Conservation (phyloP, 2,888 invertebrate genomes). For the Ptychoptera albimana region DNA sequence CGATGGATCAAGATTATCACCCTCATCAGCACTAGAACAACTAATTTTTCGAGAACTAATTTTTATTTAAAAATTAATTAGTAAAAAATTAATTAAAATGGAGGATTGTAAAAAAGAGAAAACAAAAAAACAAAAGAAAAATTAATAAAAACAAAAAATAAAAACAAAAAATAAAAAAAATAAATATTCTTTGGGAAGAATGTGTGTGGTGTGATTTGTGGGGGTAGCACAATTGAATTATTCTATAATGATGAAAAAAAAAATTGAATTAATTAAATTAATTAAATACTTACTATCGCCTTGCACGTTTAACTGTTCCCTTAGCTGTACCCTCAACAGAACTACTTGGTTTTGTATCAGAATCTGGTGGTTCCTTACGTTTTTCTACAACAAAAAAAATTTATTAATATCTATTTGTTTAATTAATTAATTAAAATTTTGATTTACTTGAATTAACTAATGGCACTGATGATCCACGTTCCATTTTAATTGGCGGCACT, state of each 20-base stretch:
- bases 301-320: slow-evolving; percentile 45
- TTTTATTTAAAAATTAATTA: no score
- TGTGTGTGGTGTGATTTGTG: slow-evolving; percentile 9
- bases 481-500: slow-evolving; percentile 28
- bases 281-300: slow-evolving; percentile 65
- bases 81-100: slow-evolving; percentile 3
- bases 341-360: slow-evolving; percentile 29
- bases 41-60: slow-evolving; percentile 19
- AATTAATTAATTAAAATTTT: slow-evolving; percentile 1
- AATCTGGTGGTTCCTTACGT: slow-evolving; percentile 71
- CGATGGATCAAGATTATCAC: slow-evolving; percentile 63
- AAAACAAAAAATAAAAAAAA: no score
- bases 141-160: slow-evolving; percentile 4
- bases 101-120: slow-evolving; percentile 1
- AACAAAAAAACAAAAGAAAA: slow-evolving; percentile 3
- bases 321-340: slow-evolving; percentile 29
- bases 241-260: no score
- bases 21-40: slow-evolving; percentile 63
- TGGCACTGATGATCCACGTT: slow-evolving; percentile 23
- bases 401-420: slow-evolving; percentile 9
- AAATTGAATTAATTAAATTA: no score
- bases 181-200: slow-evolving; percentile 2
- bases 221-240: no score
- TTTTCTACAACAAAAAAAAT: slow-evolving; percentile 19
- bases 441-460: slow-evolving; percentile 28